Evolutionary conservation across 2,888 invertebrate species (phyloP), one percentile per base, ranked within the genome.

Genomic region (Aleiodes alternator): DNA sequence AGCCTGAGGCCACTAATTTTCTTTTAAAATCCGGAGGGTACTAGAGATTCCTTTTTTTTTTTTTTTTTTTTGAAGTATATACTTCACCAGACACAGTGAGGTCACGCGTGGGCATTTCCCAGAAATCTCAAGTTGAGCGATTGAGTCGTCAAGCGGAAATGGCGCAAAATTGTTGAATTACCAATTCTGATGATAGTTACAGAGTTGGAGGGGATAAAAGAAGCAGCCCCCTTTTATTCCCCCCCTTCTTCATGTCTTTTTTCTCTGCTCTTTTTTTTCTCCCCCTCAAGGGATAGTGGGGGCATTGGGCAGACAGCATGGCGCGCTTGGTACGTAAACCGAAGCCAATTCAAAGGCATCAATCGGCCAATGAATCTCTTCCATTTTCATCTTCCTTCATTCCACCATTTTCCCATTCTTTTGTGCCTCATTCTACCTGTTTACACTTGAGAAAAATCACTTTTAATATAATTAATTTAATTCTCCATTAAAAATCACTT

Each of bases 221-320:
- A 82, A 84, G 23, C 9, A 23, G 64, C 59, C 59, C 59, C 12
- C 59, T 34, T 83, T 84, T 51, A 51, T 68, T 53, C 2, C 2
- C 14, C 51, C 31, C 31, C 51, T 68, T 68, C 51, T 31, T 23
- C 4, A 12, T 50, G 3, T n/a, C n/a, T 68, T 51, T 53, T 53
- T 68, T 68, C 23, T 23, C 31, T 31, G 23, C 23, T 11, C 9
- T 16, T 4, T 14, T 9, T 29, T 57, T 68, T 64, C 16, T 23
- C 14, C 50, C 51, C 12, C 51, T 68, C 34, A 34, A 51, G 29
- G 50, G 68, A 68, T 50, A 51, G 56, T 51, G 72, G 53, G 59
- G 72, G 73, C 73, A 80, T 77, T 85, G 85, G 85, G 87, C 84
- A 87, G 85, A 86, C 86, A 85, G 86, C 86, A 82, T 84, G 87